These are phyloP conservation scores for Ichneumon xanthorius DNA, from an alignment of 2,888 invertebrate species.

Conservation along the genomic window DNA sequence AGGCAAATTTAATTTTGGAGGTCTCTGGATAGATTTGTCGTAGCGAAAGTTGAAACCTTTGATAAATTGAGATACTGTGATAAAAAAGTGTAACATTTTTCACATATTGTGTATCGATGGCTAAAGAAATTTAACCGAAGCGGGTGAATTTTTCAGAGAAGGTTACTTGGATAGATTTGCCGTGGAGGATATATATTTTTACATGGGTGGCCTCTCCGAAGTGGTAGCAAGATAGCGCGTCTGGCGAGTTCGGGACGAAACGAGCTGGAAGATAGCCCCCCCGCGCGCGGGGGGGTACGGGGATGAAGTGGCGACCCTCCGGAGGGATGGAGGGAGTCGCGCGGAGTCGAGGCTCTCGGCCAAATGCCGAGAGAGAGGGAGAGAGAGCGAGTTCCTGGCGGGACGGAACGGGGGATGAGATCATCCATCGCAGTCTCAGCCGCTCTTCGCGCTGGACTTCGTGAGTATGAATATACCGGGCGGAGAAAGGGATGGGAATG, in stretches of 20 bases:
- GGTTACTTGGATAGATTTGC: background rate
- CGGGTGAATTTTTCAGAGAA: background rate
- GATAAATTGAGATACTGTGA: too few species aligned
- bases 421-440: slow-evolving; percentile 42
- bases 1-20: too few species aligned
- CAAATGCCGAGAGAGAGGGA: slow-evolving; percentile 15
- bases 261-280: slow-evolving; percentile 24
- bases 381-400: slow-evolving; percentile 23
- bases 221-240: slow-evolving; percentile 24
- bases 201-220: slow-evolving; percentile 29
- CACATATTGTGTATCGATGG: background rate
- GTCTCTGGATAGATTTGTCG: too few species aligned
- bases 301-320: slow-evolving; percentile 35
- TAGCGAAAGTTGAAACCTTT: too few species aligned
- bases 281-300: slow-evolving; percentile 26
- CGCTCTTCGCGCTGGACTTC: slow-evolving; percentile 22
- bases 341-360: slow-evolving; percentile 47
- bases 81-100: background rate
- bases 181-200: slow-evolving; percentile 15
- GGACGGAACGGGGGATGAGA: slow-evolving; percentile 65
- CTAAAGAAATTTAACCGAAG: background rate
- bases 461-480: slow-evolving; percentile 12
- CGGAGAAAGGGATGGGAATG: slow-evolving; percentile 28
- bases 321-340: slow-evolving; percentile 61
- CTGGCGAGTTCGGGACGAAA: slow-evolving; percentile 23